phyloP scores from a whole-genome alignment of 2,113 vertebrate species.

The Dermatemys mawii region DNA sequence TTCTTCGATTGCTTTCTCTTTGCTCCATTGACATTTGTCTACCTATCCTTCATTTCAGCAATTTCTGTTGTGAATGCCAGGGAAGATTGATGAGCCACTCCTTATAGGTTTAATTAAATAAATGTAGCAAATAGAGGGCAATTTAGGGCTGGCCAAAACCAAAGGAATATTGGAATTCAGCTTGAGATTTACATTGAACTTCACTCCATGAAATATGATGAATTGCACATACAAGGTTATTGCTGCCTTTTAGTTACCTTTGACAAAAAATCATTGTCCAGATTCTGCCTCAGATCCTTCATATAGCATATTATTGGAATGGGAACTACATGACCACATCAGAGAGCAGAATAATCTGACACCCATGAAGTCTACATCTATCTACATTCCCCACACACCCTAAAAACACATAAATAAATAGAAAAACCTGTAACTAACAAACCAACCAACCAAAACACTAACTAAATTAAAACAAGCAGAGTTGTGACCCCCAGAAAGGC shows the following conservation, averaged over 20 bases:
- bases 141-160: background rate
- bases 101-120: constrained; percentile 19
- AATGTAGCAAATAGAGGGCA: constrained; percentile 3
- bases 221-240: background rate
- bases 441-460: background rate
- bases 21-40: constrained; percentile 2
- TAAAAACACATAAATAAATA: background rate
- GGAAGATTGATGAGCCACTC: constrained; percentile 23
- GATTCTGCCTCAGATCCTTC: background rate
- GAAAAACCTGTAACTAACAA: background rate
- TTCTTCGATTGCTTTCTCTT: constrained; percentile 19
- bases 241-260: background rate
- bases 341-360: background rate
- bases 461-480: background rate
- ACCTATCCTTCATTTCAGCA: background rate
- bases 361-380: background rate
- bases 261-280: background rate
- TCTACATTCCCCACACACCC: background rate
- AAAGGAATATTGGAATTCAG: background rate
- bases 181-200: background rate
- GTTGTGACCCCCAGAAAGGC: background rate
- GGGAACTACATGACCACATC: background rate
- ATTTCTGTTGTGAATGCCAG: constrained; percentile 28
- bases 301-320: background rate
- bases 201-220: background rate